These are phyloP conservation scores for Leuciscus waleckii DNA, from an alignment of 2,797 vertebrate genomes.

Conservation along the genomic window DNA sequence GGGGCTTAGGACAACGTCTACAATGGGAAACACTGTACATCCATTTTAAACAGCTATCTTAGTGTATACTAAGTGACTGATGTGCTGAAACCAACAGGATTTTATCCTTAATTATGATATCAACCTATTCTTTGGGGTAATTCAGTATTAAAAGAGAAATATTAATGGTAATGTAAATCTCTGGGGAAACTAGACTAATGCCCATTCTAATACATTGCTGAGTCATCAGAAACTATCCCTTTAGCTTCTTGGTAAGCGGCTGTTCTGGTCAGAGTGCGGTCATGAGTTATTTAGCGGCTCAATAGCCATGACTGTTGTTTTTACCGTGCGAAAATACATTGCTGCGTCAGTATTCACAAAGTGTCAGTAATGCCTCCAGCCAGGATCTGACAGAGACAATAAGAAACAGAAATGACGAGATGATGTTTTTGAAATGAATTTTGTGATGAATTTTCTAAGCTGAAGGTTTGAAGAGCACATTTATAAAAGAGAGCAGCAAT, in stretches of 20 bases:
- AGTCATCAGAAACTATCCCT: constrained; percentile 26
- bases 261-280: constrained; percentile 34
- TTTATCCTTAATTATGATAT: constrained; percentile 9
- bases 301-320: constrained; percentile 38
- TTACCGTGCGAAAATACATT: constrained; percentile 6
- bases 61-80: neutral
- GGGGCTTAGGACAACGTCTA: neutral
- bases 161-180: neutral
- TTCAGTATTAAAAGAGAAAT: neutral
- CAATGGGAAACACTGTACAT: neutral
- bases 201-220: constrained; percentile 14
- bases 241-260: constrained; percentile 35
- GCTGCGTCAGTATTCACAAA: constrained; percentile 1
- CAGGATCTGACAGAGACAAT: neutral
- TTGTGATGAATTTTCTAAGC: neutral
- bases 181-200: constrained; percentile 19
- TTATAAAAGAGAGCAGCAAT: neutral
- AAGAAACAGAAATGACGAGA: neutral
- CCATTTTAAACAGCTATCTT: neutral
- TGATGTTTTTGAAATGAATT: neutral
- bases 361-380: neutral
- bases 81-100: neutral
- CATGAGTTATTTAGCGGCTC: constrained; percentile 43
- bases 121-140: neutral
- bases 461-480: neutral